Evolutionary conservation across 30 jellyfish, hydroid and myxozoan species (phyloP).

Genomic region (Rhopilema esculentum): DNA sequence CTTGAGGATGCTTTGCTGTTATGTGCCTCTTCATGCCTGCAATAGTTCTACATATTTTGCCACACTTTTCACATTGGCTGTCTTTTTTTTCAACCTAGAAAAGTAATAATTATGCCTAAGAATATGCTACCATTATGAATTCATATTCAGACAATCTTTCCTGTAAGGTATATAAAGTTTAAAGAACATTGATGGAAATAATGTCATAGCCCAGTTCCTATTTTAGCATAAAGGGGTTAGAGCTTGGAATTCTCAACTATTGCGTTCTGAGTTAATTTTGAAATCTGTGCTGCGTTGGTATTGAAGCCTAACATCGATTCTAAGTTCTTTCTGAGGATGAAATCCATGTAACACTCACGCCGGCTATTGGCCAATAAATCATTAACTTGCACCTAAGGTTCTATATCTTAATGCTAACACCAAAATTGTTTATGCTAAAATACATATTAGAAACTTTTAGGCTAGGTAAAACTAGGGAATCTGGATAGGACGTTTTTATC

Average conservation of each 20-base stretch:
- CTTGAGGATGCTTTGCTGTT: conserved; percentile 4
- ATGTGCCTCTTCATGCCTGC: conserved; percentile 6
- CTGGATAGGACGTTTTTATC: neutral
- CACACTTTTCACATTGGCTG: conserved; percentile 13
- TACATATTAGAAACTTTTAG: neutral
- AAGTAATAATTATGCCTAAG: neutral
- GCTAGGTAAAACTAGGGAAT: neutral
- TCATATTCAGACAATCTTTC: neutral
- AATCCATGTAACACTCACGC: neutral
- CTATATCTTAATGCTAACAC: neutral
- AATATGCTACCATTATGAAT: neutral
- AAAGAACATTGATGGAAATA: neutral
- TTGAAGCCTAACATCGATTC: neutral
- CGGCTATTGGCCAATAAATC: neutral
- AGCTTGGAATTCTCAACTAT: neutral
- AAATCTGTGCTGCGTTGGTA: neutral
- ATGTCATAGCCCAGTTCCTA: neutral
- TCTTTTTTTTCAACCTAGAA: conserved; percentile 20
- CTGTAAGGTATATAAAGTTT: neutral
- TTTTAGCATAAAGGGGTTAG: neutral
- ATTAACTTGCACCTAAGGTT: neutral
- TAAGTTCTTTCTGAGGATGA: neutral
- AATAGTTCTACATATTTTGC: conserved; percentile 1
- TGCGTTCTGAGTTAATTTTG: neutral
- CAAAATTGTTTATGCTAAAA: neutral